phyloP scores from a whole-genome alignment of 2,888 invertebrate species.

The Blastobasis adustella region DNA sequence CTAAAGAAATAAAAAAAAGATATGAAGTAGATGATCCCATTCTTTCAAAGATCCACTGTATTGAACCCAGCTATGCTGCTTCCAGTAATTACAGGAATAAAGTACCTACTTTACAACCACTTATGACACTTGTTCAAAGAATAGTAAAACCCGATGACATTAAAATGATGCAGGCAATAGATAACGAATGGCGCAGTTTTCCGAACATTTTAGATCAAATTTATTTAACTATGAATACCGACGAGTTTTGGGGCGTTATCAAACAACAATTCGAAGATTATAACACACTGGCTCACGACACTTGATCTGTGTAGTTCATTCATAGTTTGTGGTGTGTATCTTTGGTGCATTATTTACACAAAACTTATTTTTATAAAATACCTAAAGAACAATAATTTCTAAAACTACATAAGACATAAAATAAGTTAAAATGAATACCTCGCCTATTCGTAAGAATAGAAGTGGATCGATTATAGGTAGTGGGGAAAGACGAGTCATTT shows the following conservation, averaged over 20 bases:
- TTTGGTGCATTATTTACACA: no score
- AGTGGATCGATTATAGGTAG: constrained; percentile 6
- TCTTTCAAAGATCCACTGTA: constrained; percentile 1
- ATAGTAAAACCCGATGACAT: constrained; percentile 2
- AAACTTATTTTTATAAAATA: no score
- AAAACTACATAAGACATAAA: no score
- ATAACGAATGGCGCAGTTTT: constrained; percentile 1
- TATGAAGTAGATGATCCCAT: not conserved
- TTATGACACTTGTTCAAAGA: not conserved
- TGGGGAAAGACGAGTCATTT: constrained; percentile 5
- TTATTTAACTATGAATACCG: constrained; percentile 3
- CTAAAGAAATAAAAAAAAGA: not conserved
- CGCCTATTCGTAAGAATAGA: constrained; percentile 7
- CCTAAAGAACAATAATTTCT: no score
- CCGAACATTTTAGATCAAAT: constrained; percentile 1
- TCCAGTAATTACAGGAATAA: constrained; percentile 3
- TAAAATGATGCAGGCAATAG: constrained; percentile 1
- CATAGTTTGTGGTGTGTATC: no score
- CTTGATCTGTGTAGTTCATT: no score
- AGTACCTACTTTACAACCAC: not conserved
- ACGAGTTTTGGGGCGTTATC: constrained; percentile 1
- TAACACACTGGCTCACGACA: constrained; percentile 5
- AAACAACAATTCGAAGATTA: constrained; percentile 1
- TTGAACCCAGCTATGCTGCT: constrained; percentile 1
- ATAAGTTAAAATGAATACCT: constrained; percentile 3